Base-by-base conservation (phyloP, 2,888 invertebrate species). In the Tineola bisselliella region DNA sequence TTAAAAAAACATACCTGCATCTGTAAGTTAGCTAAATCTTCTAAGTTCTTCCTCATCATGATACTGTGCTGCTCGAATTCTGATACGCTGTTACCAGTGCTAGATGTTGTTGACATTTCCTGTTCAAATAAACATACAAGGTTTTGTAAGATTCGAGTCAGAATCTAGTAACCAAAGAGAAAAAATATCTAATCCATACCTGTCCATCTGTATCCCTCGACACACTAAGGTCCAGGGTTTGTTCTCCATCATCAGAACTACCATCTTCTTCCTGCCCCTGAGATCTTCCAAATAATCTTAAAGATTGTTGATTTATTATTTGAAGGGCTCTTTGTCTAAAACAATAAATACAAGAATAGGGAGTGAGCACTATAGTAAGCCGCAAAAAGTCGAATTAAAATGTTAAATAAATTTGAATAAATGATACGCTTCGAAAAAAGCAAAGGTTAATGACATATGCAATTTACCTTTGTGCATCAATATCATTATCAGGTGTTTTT, bases 81-180 rank as follows among this genome's bases (percentile, higher is more conserved):
- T 12, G 86, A 83, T 0, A 88, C 84, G 63, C 88, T 88, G 73
- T 88, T 88, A 33, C 86, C 88, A 52, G 88, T 78, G 63, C 88
- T 88, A 43, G 88, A 88, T 19, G 87, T 86, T 54, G 87, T 84
- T 19, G 88, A 88, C 66, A 84, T 79, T 71, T 88, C 87, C 87
- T 87, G 12, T 38, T n/a, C n/a, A n/a, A n/a, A 25, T 25, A 25
- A 4, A 25, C 25, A 25, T 25, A 25, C 6, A 12, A 57, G 13
- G 15, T 44, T 44, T 44, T 15, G 15, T n/a, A n/a, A n/a, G n/a
- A n/a, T n/a, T n/a, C n/a, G n/a, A n/a, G n/a, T n/a, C n/a, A n/a
- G n/a, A n/a, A n/a, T n/a, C n/a, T n/a, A n/a, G n/a, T n/a, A n/a
- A n/a, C n/a, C n/a, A n/a, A n/a, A n/a, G n/a, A n/a, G n/a, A n/a